Base-by-base conservation (phyloP, 2,888 invertebrate species). In the Chaetogeoica ovagalla region DNA sequence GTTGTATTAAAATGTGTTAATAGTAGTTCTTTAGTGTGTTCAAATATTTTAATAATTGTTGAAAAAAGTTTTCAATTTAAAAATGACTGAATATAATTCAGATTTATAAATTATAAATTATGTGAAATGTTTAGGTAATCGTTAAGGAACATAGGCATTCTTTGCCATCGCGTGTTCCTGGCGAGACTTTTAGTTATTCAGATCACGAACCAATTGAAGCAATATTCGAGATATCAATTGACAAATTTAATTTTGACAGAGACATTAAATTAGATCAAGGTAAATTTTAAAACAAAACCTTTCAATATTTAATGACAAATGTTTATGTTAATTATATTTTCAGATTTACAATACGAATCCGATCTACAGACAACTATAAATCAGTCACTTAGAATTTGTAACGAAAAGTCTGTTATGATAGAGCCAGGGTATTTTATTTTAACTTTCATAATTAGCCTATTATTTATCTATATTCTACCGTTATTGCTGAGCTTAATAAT, bases 191-290 rank as follows among this genome's bases (percentile, higher is more conserved):
- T 84, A 95, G 95, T 84, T 96, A 91, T 86, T 96, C 96, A 0
- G 96, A 97, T 86, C 96, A 96, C 86, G 96, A 96, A 87, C 96
- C 94, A 19, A 91, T 96, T 11, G 87, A 90, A 82, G 89, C 92
- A 11, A 89, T 85, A 17, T 85, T 90, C 60, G 83, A 83, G 81
- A 84, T 88, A 21, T 82, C 81, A 21, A 82, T 82, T 77, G 82
- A 83, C 5, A 75, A 65, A 39, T 21, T 75, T 21, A 75, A 82
- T 83, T 81, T 70, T 71, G 69, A 82, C 17, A 39, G 15, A 48
- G 39, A 21, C 55, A 60, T 48, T 70, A 13, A 21, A 7, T 17
- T n/a, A 4, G 11, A 39, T 55, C 17, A 65, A 2, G 55, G 81
- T 82, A 43, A 81, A 37, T n/a, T n/a, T n/a, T n/a, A 59, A 66